These are phyloP conservation scores for Aurelia aurita complex sp. Pacific DNA, from an alignment of 30 jellyfish, hydroid and myxozoan species.

Conservation along the genomic window DNA sequence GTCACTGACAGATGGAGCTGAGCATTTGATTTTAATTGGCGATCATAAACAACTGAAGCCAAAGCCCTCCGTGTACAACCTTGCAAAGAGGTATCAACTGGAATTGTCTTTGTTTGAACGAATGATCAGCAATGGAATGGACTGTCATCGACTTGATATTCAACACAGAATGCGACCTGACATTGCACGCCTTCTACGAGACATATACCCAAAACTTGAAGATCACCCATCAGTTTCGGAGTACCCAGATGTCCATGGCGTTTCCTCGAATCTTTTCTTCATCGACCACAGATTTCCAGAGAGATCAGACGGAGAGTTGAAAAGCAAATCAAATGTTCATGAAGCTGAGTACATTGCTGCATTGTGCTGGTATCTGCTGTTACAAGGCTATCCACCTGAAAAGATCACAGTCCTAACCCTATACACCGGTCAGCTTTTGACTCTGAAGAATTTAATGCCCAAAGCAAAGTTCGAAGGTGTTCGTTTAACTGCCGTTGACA, in stretches of 20 bases:
- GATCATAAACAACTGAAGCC: slow-evolving; percentile 96
- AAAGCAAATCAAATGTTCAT: slow-evolving; percentile 57
- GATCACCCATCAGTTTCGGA: slow-evolving; percentile 67
- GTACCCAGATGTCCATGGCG: slow-evolving; percentile 74
- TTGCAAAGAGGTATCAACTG: slow-evolving; percentile 70
- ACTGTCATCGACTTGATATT: slow-evolving; percentile 61
- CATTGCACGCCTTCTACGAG: slow-evolving; percentile 66
- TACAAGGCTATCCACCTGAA: slow-evolving; percentile 78
- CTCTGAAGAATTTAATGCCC: slow-evolving; percentile 71
- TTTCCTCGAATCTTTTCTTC: slow-evolving; percentile 62
- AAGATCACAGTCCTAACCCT: slow-evolving; percentile 85
- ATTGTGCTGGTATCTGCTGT: slow-evolving; percentile 78
- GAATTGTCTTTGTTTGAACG: slow-evolving; percentile 86
- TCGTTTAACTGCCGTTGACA: slow-evolving; percentile 82
- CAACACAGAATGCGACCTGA: slow-evolving; percentile 97
- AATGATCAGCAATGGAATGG: slow-evolving; percentile 85
- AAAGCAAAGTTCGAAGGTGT: slow-evolving; percentile 77
- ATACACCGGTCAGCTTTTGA: slow-evolving; percentile 79
- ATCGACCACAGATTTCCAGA: slow-evolving; percentile 62
- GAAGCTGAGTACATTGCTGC: slow-evolving; percentile 83
- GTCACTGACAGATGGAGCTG: slow-evolving; percentile 58
- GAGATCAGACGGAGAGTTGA: slow-evolving; percentile 43
- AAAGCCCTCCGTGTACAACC: slow-evolving; percentile 69
- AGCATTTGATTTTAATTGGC: slow-evolving; percentile 89
- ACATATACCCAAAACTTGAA: slow-evolving; percentile 75